These are phyloP conservation scores for Theretra japonica DNA, from an alignment of 2,888 invertebrate species.

Conservation along the genomic window DNA sequence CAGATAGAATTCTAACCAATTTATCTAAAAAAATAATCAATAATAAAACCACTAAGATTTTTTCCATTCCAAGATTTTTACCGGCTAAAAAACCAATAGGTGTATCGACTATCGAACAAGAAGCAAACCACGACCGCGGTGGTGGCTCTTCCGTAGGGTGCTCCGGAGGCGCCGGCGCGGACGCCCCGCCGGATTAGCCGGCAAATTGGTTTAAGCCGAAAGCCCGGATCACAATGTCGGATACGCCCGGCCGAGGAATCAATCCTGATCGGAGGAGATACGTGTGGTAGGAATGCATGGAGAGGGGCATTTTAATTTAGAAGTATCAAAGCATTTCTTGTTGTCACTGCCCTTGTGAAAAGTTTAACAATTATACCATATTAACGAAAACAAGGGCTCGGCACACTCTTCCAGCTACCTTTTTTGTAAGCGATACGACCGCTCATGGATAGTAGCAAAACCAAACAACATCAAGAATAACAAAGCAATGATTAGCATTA, in stretches of 20 bases:
- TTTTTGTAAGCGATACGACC: too few relatives aligned
- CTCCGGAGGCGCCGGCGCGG: conserved; percentile 63
- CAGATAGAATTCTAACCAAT: too few relatives aligned
- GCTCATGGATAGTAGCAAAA: too few relatives aligned
- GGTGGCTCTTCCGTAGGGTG: conserved; percentile 39
- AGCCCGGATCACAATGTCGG: conserved; percentile 53
- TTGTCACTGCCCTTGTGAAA: too few relatives aligned
- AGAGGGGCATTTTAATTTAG: not conserved
- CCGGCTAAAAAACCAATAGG: conserved; percentile 7
- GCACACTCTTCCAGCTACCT: too few relatives aligned
- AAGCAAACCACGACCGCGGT: conserved; percentile 45
- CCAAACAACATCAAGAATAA: too few relatives aligned
- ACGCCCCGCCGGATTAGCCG: conserved; percentile 69
- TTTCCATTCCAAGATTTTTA: not conserved
- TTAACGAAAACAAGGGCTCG: too few relatives aligned
- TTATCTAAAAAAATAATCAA: not conserved
- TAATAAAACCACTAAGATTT: not conserved
- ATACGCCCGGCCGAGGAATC: conserved; percentile 60
- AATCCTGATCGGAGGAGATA: conserved; percentile 61
- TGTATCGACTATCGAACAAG: conserved; percentile 30
- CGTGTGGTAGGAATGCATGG: conserved; percentile 11
- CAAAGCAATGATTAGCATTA: too few relatives aligned
- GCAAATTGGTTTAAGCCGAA: conserved; percentile 75
- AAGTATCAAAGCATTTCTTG: too few relatives aligned
- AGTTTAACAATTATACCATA: too few relatives aligned